Conservation (phyloP, 1,140 invertebrate genomes). For the Hyles vespertilio region DNA sequence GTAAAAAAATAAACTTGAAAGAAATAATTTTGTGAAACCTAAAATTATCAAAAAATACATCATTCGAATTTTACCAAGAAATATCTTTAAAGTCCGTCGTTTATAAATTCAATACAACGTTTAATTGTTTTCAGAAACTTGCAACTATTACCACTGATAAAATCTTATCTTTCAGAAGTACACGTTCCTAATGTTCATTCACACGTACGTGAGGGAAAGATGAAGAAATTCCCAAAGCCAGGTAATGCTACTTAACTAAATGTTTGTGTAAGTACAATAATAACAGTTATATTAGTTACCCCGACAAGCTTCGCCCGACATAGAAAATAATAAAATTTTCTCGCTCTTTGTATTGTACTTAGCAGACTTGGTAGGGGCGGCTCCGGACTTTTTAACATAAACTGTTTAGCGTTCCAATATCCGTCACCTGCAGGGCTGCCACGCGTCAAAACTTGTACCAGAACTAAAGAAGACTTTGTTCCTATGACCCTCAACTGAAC, state of each 20-base stretch:
- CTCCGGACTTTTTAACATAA: constrained; percentile 13
- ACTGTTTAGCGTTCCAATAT: constrained; percentile 19
- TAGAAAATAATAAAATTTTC: constrained; percentile 21
- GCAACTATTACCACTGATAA: no score
- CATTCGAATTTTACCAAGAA: background rate
- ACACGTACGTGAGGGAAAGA: no score
- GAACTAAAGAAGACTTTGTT: no score
- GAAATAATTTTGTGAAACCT: no score
- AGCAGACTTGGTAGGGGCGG: background rate
- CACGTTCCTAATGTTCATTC: no score
- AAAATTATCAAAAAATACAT: no score
- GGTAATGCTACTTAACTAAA: constrained; percentile 9
- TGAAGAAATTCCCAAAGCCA: background rate
- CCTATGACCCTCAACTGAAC: no score
- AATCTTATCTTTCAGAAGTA: no score
- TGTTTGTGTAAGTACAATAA: constrained; percentile 7
- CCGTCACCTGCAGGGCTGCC: background rate
- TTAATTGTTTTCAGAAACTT: constrained; percentile 1
- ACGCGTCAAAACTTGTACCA: no score
- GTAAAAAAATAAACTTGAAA: background rate
- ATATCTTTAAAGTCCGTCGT: background rate
- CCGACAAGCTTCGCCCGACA: constrained; percentile 9
- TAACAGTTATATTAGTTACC: constrained; percentile 10
- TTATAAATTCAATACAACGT: background rate
- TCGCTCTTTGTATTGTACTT: constrained; percentile 10